Evolutionary conservation across 1,140 invertebrate species (phyloP).

Genomic region (Drosophila bocqueti): DNA sequence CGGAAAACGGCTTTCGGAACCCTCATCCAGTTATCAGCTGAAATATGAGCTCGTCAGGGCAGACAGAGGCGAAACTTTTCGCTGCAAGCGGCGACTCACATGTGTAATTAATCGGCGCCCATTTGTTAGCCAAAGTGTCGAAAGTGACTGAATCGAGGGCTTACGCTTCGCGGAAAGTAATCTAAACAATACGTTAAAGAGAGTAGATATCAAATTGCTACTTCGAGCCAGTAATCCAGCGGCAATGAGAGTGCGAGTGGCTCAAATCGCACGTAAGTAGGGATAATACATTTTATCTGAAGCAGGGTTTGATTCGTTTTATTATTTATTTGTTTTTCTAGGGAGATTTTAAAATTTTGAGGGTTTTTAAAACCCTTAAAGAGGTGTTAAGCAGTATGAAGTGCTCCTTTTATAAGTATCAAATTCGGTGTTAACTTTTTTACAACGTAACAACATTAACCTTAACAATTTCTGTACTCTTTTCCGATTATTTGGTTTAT

Average conservation of each 20-base stretch:
- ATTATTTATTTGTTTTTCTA: background rate
- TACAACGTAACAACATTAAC: too few relatives aligned
- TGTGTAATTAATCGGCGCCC: constrained; percentile 71
- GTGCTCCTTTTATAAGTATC: too few relatives aligned
- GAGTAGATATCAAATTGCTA: background rate
- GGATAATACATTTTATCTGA: background rate
- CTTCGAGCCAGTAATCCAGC: constrained; percentile 2
- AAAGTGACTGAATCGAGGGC: constrained; percentile 1
- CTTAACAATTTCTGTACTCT: too few relatives aligned
- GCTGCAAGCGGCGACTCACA: constrained; percentile 23
- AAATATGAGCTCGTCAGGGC: constrained; percentile 61
- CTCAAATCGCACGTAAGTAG: background rate
- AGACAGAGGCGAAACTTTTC: constrained; percentile 20
- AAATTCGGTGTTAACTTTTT: too few relatives aligned
- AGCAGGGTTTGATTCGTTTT: background rate
- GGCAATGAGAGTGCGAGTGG: too few relatives aligned
- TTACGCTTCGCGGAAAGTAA: background rate
- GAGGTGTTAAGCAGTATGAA: too few relatives aligned
- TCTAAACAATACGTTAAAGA: background rate
- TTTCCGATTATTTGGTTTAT: too few relatives aligned
- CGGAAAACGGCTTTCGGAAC: constrained; percentile 15
- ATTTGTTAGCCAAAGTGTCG: constrained; percentile 48
- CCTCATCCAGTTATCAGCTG: constrained; percentile 67
- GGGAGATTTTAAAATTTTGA: too few relatives aligned
- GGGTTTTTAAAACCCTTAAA: too few relatives aligned